Conservation (phyloP, 92 coral and sea anemone species). For the Isaurus tuberculatus region DNA sequence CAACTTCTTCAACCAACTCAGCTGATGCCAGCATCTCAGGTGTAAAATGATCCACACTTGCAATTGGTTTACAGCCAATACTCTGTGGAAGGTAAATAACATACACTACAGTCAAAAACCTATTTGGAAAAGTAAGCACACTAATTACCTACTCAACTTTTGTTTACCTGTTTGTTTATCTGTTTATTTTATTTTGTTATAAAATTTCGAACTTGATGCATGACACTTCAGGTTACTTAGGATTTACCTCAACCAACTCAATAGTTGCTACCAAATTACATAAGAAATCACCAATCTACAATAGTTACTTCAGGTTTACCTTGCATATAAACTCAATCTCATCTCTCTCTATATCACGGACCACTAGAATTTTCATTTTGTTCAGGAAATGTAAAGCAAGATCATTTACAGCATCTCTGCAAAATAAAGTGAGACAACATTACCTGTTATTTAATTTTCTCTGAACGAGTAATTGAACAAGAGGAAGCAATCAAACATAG, state of each 20-base stretch:
- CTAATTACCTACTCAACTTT: too few relatives aligned
- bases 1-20: slow-evolving; percentile 93
- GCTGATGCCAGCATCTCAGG: slow-evolving; percentile 97
- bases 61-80: slow-evolving; percentile 95
- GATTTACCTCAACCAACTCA: too few relatives aligned
- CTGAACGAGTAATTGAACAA: too few relatives aligned
- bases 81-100: slow-evolving; percentile 65
- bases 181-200: too few relatives aligned
- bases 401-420: slow-evolving; percentile 97
- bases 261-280: too few relatives aligned
- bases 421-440: not conserved
- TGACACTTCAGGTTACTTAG: too few relatives aligned
- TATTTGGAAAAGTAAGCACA: not conserved
- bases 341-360: slow-evolving; percentile 95
- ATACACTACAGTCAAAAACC: too few relatives aligned
- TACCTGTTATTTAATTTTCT: not conserved
- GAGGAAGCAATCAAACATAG: too few relatives aligned
- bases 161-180: too few relatives aligned
- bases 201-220: too few relatives aligned
- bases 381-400: slow-evolving; percentile 94
- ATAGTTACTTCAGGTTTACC: slow-evolving; percentile 50
- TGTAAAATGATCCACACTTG: slow-evolving; percentile 94
- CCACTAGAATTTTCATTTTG: slow-evolving; percentile 98
- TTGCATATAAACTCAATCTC: slow-evolving; percentile 96
- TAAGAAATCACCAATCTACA: too few relatives aligned